Evolutionary conservation across 2,113 vertebrate genomes (phyloP).

Genomic region (Oreochromis aureus): DNA sequence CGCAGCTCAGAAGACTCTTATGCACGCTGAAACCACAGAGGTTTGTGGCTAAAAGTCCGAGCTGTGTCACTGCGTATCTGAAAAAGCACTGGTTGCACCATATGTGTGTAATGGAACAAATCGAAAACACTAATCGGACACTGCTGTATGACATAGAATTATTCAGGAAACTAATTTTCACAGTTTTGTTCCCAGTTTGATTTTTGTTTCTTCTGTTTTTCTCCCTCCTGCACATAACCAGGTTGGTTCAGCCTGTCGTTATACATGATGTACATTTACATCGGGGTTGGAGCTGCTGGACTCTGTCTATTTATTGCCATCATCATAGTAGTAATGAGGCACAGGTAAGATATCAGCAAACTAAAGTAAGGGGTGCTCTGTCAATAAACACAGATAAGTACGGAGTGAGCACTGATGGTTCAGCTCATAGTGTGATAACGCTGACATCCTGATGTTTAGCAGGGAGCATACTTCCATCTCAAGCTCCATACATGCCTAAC

Average conservation of each 20-base stretch:
- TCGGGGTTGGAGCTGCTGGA: constrained; percentile 45
- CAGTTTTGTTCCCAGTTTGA: background rate
- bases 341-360: constrained; percentile 44
- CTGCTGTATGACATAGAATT: background rate
- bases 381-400: background rate
- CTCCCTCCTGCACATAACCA: background rate
- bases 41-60: background rate
- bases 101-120: background rate
- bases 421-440: background rate
- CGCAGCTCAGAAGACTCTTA: accelerated
- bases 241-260: constrained; percentile 37
- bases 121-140: background rate
- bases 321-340: constrained; percentile 34
- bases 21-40: background rate
- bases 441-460: background rate
- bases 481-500: background rate
- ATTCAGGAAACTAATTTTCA: background rate
- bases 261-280: constrained; percentile 64
- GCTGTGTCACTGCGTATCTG: background rate
- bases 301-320: constrained; percentile 45
- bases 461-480: background rate
- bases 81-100: background rate
- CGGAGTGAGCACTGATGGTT: background rate
- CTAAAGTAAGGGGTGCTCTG: background rate
- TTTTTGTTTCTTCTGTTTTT: background rate